Evolutionary conservation across 2,797 vertebrate species (phyloP).

Genomic region (Peromyscus nudipes): DNA sequence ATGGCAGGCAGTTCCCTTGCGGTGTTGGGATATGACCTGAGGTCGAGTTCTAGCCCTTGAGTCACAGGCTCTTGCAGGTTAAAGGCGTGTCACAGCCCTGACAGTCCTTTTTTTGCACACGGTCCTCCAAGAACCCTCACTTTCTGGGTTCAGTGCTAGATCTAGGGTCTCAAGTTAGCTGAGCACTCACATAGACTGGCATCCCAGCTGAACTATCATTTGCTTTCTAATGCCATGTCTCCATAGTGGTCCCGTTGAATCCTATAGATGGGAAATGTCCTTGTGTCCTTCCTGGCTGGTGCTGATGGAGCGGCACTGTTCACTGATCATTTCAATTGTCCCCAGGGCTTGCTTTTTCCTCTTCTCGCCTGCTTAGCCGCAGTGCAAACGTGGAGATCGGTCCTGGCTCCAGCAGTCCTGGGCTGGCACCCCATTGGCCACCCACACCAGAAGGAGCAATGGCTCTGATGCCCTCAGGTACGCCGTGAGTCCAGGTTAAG

Average conservation of each 20-base stretch:
- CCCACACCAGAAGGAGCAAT: slow-evolving; percentile 48
- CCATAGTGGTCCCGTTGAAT: slow-evolving; percentile 96
- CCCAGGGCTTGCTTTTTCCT: slow-evolving; percentile 91
- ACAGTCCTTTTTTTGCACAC: slow-evolving; percentile 93
- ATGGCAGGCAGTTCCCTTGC: slow-evolving; percentile 86
- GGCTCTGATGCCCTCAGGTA: neutral
- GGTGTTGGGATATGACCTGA: slow-evolving; percentile 90
- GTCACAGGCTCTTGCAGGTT: slow-evolving; percentile 95
- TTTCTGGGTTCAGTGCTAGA: neutral
- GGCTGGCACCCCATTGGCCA: neutral
- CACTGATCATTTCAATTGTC: slow-evolving; percentile 90
- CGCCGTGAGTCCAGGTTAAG: neutral
- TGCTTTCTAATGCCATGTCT: slow-evolving; percentile 89
- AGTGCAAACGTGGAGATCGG: slow-evolving; percentile 93
- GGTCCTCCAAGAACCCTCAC: slow-evolving; percentile 88
- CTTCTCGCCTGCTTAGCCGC: slow-evolving; percentile 91
- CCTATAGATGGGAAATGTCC: slow-evolving; percentile 93
- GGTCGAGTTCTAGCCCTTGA: slow-evolving; percentile 94
- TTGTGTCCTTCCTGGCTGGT: slow-evolving; percentile 90
- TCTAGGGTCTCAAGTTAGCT: too few species aligned
- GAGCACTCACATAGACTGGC: too few species aligned
- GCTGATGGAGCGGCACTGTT: slow-evolving; percentile 92
- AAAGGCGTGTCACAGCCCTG: slow-evolving; percentile 91
- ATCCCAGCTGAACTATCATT: slow-evolving; percentile 87
- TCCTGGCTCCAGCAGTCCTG: accelerated